Base-by-base conservation (phyloP, 1,140 invertebrate genomes). In the Euwallacea fornicatus region DNA sequence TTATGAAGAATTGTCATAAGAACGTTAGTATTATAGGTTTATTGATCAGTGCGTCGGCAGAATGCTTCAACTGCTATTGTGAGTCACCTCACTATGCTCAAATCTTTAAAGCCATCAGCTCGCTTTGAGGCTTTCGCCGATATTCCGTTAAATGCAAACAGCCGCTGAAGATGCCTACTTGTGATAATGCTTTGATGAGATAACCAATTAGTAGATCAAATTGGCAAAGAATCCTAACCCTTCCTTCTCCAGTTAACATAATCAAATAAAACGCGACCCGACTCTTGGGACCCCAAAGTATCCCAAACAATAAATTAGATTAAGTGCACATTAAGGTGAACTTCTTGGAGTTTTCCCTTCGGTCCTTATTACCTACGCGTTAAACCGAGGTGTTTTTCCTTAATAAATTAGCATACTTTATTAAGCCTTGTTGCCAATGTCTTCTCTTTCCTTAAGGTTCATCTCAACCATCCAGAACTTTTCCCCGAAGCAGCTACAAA, bases 271-370 rank as follows among this genome's bases (percentile, higher is more conserved):
- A 21, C n/a, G 59, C 47, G 50, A 43, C 50, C 46, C 42, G 46
- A 61, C 56, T 41, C 66, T 6, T 21, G 56, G 41, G 43, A 44
- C 41, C 41, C 42, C 54, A 10, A 43, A 61, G 44, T 46, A 50
- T 21, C 67, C 67, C 15, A 54, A 56, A 62, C 67, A 42, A 69
- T 69, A 69, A 69, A 69, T 69, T 69, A 69, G 11, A 63, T 69
- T 69, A 69, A 69, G 59, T 69, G 67, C 60, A 69, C 58, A 69
- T 69, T 69, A 69, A 69, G 67, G 67, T 43, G 47, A 69, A 62
- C 60, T 69, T 69, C 66, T 69, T 69, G 44, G 66, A 69, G 56
- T 67, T 69, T 69, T 69, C 66, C 66, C 66, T 69, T 61, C 58
- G 58, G 67, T 44, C 59, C 67, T 69, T 54, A 63, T 69, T 69